Conservation (phyloP, 2,888 invertebrate species). For the Lomographa bimaculata region DNA sequence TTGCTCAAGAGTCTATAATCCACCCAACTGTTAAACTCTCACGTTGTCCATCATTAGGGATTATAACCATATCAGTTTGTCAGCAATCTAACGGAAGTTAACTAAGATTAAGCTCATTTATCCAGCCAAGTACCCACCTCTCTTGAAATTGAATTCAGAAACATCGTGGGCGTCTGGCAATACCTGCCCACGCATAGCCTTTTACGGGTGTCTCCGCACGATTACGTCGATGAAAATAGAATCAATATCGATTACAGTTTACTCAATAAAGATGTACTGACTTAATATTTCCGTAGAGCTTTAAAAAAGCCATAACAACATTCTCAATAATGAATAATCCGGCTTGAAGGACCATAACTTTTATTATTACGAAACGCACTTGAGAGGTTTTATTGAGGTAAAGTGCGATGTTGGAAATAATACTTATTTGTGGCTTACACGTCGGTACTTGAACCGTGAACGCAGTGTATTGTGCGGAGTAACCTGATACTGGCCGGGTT, state of each 20-base stretch:
- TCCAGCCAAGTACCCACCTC: slow-evolving; percentile 12
- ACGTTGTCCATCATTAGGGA: slow-evolving; percentile 19
- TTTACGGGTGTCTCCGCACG: slow-evolving; percentile 9
- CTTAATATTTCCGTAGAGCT: slow-evolving; percentile 4
- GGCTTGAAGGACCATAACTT: slow-evolving; percentile 34
- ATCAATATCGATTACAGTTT: slow-evolving; percentile 17
- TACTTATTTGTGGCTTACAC: slow-evolving; percentile 46
- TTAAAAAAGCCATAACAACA: slow-evolving; percentile 10
- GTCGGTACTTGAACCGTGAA: slow-evolving; percentile 25
- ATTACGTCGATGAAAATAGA: slow-evolving; percentile 17
- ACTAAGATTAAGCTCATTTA: slow-evolving; percentile 18
- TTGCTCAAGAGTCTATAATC: no score
- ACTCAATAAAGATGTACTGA: slow-evolving; percentile 13
- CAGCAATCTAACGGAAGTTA: slow-evolving; percentile 16
- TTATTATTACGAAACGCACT: slow-evolving; percentile 26
- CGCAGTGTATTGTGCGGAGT: slow-evolving; percentile 52
- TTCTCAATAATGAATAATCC: slow-evolving; percentile 18
- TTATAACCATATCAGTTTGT: slow-evolving; percentile 13
- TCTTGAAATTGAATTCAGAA: slow-evolving; percentile 18
- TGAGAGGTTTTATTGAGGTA: slow-evolving; percentile 24
- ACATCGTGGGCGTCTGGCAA: slow-evolving; percentile 18
- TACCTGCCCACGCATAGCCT: slow-evolving; percentile 16
- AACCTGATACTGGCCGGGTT: slow-evolving; percentile 51
- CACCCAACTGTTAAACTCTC: slow-evolving; percentile 8
- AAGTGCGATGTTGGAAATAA: slow-evolving; percentile 32